Evolutionary conservation across 2,888 invertebrate species (phyloP).

Genomic region (Tethea ocularis): DNA sequence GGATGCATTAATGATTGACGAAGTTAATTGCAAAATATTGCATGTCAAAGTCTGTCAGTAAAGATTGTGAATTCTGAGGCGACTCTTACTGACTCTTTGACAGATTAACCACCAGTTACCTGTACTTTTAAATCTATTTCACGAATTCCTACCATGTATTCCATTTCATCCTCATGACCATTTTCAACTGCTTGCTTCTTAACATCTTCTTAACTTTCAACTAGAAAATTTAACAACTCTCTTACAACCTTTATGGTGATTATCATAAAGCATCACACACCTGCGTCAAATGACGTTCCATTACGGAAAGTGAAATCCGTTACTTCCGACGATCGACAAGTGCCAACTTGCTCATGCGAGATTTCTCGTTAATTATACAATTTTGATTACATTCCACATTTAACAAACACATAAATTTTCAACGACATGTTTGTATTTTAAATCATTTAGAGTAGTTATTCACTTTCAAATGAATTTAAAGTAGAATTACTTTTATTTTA

Average conservation of each 20-base stretch:
- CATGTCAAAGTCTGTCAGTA: too few relatives aligned
- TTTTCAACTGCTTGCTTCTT: too few relatives aligned
- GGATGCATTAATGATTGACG: background rate
- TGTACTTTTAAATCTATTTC: too few relatives aligned
- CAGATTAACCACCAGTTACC: too few relatives aligned
- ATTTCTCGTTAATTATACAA: conserved; percentile 20
- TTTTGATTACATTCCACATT: conserved; percentile 1
- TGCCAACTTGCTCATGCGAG: conserved; percentile 20
- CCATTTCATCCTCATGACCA: too few relatives aligned
- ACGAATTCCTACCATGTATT: too few relatives aligned
- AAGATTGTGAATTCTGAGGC: too few relatives aligned
- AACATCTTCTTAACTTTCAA: background rate
- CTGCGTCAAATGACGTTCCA: conserved; percentile 27
- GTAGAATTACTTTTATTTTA: background rate
- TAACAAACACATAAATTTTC: background rate
- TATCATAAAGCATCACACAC: conserved; percentile 21
- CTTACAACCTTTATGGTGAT: background rate
- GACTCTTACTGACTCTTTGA: too few relatives aligned
- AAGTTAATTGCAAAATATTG: too few relatives aligned
- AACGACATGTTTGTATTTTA: background rate
- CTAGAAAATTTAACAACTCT: background rate
- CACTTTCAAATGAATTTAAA: background rate
- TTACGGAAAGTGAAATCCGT: conserved; percentile 42
- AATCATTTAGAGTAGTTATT: background rate
- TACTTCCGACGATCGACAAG: conserved; percentile 28